These are phyloP conservation scores for Miltochrista miniata DNA, from an alignment of 2,888 invertebrate species.

Conservation along the genomic window DNA sequence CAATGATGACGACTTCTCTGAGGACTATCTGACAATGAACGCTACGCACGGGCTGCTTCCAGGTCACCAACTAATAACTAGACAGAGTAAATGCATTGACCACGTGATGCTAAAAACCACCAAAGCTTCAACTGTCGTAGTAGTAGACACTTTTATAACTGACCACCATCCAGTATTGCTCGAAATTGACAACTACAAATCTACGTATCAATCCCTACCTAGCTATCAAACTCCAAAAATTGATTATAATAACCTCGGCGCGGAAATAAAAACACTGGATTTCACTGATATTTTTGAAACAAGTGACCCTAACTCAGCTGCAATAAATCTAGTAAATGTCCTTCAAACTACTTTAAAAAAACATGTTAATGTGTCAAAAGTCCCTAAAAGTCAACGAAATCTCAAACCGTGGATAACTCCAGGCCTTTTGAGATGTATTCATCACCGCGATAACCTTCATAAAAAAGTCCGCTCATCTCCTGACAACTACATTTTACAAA, in stretches of 20 bases:
- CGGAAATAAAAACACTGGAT: neutral
- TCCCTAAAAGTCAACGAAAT: neutral
- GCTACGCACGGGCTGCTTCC: neutral
- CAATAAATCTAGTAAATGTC: neutral
- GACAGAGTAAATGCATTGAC: neutral
- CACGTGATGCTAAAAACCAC: neutral
- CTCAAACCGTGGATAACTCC: conserved; percentile 6
- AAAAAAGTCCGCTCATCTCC: neutral
- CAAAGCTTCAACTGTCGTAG: neutral
- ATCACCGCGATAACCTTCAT: conserved; percentile 2
- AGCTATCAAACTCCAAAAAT: neutral
- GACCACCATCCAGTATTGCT: neutral
- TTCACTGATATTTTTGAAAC: neutral
- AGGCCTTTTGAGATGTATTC: conserved; percentile 1
- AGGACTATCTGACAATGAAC: neutral
- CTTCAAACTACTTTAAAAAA: neutral
- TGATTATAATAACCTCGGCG: neutral
- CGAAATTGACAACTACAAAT: neutral
- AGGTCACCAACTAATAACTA: neutral
- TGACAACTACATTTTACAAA: neutral
- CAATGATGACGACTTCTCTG: neutral
- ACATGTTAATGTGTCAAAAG: neutral
- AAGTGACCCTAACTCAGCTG: neutral
- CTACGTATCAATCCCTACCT: neutral
- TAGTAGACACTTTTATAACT: neutral